Base-by-base conservation (phyloP, 2,113 vertebrate species). In the Erinaceus europaeus region DNA sequence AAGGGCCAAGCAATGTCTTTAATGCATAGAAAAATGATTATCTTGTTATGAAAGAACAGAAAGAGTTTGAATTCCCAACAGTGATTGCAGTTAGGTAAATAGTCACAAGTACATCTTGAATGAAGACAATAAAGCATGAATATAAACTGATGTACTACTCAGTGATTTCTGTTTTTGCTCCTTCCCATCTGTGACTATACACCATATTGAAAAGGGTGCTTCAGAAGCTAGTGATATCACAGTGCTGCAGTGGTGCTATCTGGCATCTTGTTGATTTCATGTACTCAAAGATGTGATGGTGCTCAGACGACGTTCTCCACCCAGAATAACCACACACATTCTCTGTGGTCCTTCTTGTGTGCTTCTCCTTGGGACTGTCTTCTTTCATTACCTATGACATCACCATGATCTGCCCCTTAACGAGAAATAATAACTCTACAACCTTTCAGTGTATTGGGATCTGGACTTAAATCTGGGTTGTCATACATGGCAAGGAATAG, bases 1-100 rank as follows among this genome's bases (percentile, higher is more conserved):
- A 83, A 69, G 23, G n/a, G 55, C 84, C 88, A 68, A 69, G 94
- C 72, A 81, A 92, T 78, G 17, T 79, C 14, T 25, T 48, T 68
- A 18, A 48, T 57, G 76, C 52, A 61, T 9, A 44, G 34, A 69
- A 80, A 90, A 71, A 27, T 27, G 20, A 90, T 88, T 83, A 83
- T 91, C 53, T 87, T 71, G 44, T 82, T 38, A 71, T 52, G 21
- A 7, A 90, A 88, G 25, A 71, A 38, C 34, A 34, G 48, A 75
- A 53, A 59, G 52, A 84, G 82, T 92, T 88, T 83, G 18, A 71
- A 64, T 77, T 76, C 3, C 12, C 40, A 42, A 78, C 71, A 55
- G 20, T 9, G 18, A 23, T 78, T 14, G 78, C 84, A 7, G n/a
- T 68, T 38, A 52, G 23, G 13, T 53, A 64, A 32, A 32, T 25